These are phyloP conservation scores for Hydropotes inermis DNA, from an alignment of 2,113 vertebrate species.

Conservation along the genomic window DNA sequence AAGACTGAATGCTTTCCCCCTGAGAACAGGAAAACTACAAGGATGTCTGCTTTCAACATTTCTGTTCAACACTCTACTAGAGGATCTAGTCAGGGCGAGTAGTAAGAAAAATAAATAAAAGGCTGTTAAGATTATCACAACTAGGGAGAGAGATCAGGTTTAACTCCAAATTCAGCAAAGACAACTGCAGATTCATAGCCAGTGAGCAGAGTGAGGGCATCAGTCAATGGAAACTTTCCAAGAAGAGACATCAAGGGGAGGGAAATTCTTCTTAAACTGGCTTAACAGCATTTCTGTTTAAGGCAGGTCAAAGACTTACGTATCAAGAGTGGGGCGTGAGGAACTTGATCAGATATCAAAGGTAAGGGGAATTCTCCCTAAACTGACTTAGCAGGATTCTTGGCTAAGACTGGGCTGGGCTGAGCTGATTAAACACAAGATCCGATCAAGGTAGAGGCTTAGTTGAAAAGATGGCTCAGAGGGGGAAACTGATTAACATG, in stretches of 20 bases:
- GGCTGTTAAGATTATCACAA: background rate
- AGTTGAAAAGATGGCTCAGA: background rate
- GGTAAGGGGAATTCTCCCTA: background rate
- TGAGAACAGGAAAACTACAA: background rate
- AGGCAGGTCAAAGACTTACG: background rate
- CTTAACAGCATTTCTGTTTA: background rate
- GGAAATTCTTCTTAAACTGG: background rate
- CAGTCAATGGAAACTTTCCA: background rate
- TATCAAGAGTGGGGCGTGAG: background rate
- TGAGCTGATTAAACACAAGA: background rate
- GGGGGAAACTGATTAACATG: background rate
- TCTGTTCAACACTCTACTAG: background rate
- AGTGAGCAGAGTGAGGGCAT: background rate
- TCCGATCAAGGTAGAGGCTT: background rate
- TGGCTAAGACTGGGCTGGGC: background rate
- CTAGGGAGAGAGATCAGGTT: background rate
- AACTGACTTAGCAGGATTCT: background rate
- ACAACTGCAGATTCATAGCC: background rate
- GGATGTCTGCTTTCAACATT: background rate
- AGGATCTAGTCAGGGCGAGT: background rate
- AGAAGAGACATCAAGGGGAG: background rate
- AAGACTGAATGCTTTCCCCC: background rate
- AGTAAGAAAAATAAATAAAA: background rate
- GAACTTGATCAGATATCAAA: background rate
- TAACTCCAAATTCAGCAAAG: background rate